Evolutionary conservation across 1,140 invertebrate genomes (phyloP).

Genomic region (Leptinotarsa lineolata): DNA sequence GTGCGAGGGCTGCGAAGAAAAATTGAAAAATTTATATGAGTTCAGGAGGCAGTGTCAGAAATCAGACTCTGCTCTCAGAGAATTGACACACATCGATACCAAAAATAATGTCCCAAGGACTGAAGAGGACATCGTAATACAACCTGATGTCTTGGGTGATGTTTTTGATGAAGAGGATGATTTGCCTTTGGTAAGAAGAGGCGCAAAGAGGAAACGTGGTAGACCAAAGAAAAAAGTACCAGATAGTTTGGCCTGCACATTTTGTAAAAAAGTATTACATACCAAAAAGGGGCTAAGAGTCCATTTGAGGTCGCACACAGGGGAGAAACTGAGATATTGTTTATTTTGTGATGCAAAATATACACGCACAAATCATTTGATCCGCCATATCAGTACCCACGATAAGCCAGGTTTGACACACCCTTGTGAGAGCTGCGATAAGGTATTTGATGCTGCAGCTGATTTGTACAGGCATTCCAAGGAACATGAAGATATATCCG

Average conservation of each 20-base stretch:
- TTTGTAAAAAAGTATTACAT: slow-evolving; percentile 47
- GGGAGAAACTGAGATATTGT: slow-evolving; percentile 47
- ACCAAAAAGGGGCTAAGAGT: slow-evolving; percentile 47
- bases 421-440: slow-evolving; percentile 43
- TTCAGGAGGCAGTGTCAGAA: slow-evolving; percentile 57
- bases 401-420: slow-evolving; percentile 43
- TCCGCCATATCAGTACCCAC: slow-evolving; percentile 46
- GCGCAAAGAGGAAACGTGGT: slow-evolving; percentile 37
- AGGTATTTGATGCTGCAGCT: slow-evolving; percentile 37
- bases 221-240: slow-evolving; percentile 34
- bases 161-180: slow-evolving; percentile 47
- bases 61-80: slow-evolving; percentile 60
- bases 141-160: slow-evolving; percentile 47
- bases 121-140: slow-evolving; percentile 47
- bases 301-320: slow-evolving; percentile 52
- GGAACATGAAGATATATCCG: slow-evolving; percentile 37
- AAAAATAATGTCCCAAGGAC: slow-evolving; percentile 24
- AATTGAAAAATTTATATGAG: slow-evolving; percentile 54
- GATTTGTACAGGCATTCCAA: slow-evolving; percentile 42
- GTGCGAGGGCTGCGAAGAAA: slow-evolving; percentile 54
- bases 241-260: slow-evolving; percentile 41
- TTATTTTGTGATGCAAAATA: slow-evolving; percentile 49
- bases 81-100: slow-evolving; percentile 40
- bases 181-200: slow-evolving; percentile 36
- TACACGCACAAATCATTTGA: slow-evolving; percentile 46